phyloP scores from a whole-genome alignment of 2,888 invertebrate genomes.

The Drosophila hamatofila region DNA sequence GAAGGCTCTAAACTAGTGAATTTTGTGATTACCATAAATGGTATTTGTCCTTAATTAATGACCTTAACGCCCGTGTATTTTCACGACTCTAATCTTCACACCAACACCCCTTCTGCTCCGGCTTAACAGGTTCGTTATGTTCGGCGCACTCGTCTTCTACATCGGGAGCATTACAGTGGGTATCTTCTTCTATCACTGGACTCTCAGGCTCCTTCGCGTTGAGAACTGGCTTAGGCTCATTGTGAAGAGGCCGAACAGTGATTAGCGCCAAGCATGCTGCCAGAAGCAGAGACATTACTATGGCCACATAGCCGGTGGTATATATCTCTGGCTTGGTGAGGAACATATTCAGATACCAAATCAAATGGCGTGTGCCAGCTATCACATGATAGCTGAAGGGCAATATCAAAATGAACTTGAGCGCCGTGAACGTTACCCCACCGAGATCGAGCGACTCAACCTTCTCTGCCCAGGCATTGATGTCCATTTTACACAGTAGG shows the following conservation, averaged over 20 bases:
- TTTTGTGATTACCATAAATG: background rate
- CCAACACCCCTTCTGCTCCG: background rate
- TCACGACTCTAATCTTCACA: background rate
- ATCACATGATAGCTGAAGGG: slow-evolving; percentile 66
- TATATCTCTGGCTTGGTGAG: slow-evolving; percentile 55
- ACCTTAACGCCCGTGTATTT: background rate
- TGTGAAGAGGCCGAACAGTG: background rate
- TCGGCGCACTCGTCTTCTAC: background rate
- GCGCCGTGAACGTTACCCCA: slow-evolving; percentile 2
- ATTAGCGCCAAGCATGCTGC: slow-evolving; percentile 30
- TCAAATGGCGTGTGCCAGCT: slow-evolving; percentile 55
- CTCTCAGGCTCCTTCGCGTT: background rate
- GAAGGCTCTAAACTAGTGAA: background rate
- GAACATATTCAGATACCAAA: slow-evolving; percentile 61
- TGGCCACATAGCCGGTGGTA: slow-evolving; percentile 56
- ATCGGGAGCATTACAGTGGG: background rate
- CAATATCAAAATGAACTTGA: slow-evolving; percentile 42
- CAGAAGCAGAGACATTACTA: slow-evolving; percentile 40
- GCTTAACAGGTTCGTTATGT: fast-evolving
- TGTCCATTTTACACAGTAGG: slow-evolving; percentile 19
- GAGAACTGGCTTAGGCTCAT: background rate
- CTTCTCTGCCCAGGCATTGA: slow-evolving; percentile 42
- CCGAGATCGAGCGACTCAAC: slow-evolving; percentile 30
- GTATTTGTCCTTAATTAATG: too few relatives aligned
- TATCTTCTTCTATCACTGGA: background rate